phyloP scores from a whole-genome alignment of 1,140 invertebrate genomes.

The Pinna nobilis region DNA sequence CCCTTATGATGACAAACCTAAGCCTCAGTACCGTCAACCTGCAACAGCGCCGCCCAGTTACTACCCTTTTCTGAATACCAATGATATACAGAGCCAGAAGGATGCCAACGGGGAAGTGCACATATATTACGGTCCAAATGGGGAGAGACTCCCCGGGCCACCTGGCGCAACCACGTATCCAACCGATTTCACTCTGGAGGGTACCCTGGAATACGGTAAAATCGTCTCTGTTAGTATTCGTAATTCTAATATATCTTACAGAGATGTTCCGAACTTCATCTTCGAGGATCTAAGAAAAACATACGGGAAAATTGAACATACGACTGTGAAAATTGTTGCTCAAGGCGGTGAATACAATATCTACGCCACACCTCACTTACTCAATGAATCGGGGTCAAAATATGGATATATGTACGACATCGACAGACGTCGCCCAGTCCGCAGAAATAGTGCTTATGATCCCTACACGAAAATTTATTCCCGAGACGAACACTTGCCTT shows the following conservation, averaged over 20 bases:
- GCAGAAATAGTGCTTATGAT: no score
- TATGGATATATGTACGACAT: constrained; percentile 32
- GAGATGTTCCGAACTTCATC: constrained; percentile 31
- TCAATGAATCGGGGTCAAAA: neutral
- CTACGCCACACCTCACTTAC: constrained; percentile 12
- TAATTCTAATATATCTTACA: constrained; percentile 27
- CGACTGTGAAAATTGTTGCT: constrained; percentile 25
- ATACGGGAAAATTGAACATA: constrained; percentile 16
- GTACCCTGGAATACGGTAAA: constrained; percentile 31
- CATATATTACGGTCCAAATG: constrained; percentile 33
- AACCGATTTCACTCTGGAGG: constrained; percentile 27
- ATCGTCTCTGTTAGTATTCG: constrained; percentile 24
- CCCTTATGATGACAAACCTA: constrained; percentile 17
- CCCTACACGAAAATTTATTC: no score
- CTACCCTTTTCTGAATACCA: neutral
- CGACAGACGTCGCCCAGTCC: no score
- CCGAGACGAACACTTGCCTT: no score
- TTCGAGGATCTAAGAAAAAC: constrained; percentile 12
- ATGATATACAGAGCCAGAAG: neutral
- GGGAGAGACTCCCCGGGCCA: constrained; percentile 28
- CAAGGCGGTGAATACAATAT: constrained; percentile 32
- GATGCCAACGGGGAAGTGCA: constrained; percentile 8
- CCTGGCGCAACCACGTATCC: neutral
- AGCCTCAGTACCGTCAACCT: constrained; percentile 1
- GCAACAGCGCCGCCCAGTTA: neutral